Conservation (phyloP, 2,888 invertebrate genomes). For the Parthenolecanium corni region DNA sequence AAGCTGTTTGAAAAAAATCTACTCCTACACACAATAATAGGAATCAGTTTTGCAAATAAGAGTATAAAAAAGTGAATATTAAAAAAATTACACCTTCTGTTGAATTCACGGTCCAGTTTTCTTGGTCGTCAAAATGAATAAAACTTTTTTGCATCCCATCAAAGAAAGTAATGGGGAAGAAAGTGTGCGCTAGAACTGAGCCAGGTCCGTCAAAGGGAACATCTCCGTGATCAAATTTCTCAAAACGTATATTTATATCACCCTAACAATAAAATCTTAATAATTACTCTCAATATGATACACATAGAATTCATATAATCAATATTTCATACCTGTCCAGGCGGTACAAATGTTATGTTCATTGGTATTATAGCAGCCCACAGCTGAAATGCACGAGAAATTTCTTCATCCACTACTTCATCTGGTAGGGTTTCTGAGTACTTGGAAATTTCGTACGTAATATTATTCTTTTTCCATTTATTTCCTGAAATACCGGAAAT, state of each 20-base stretch:
- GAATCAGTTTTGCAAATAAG: not conserved
- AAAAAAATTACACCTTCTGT: not conserved
- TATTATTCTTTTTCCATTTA: not conserved
- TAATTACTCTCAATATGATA: not conserved
- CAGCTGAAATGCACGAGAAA: not conserved
- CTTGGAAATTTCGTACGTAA: not conserved
- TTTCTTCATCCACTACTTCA: not conserved
- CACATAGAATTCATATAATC: too few species aligned
- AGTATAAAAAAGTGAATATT: not conserved
- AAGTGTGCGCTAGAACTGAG: slow-evolving; percentile 2
- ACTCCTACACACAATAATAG: not conserved
- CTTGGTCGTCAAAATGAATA: slow-evolving; percentile 16
- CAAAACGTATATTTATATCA: slow-evolving; percentile 8
- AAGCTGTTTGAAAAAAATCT: slow-evolving; percentile 15
- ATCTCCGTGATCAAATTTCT: slow-evolving; percentile 4
- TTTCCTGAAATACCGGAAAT: not conserved
- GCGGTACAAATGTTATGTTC: not conserved
- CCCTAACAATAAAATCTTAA: not conserved
- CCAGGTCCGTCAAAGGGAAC: slow-evolving; percentile 17
- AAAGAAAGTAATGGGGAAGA: not conserved
- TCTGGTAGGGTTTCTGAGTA: not conserved
- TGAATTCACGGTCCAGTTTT: slow-evolving; percentile 11
- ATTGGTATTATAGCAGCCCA: not conserved
- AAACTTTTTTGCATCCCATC: not conserved
- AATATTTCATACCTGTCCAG: not conserved